Evolutionary conservation across 2,797 vertebrate species (phyloP).

Genomic region (Luscinia luscinia): DNA sequence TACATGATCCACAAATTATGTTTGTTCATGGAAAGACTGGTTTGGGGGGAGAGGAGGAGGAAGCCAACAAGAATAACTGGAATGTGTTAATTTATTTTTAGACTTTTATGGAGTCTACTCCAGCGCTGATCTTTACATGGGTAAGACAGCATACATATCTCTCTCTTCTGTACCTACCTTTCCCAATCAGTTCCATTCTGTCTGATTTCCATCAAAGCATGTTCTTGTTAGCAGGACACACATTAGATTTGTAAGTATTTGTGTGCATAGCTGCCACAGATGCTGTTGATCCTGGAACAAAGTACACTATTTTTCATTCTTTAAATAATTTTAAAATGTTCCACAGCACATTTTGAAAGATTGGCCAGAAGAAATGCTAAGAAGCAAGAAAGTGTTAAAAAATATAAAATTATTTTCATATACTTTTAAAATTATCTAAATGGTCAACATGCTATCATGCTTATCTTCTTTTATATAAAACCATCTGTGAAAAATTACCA

Average conservation of each 20-base stretch:
- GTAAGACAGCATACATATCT: neutral
- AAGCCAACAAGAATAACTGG: conserved; percentile 19
- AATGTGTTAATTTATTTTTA: conserved; percentile 34
- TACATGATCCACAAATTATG: rapidly evolving
- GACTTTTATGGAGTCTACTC: conserved; percentile 22
- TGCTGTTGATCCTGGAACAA: neutral
- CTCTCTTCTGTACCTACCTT: neutral
- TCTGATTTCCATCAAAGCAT: neutral
- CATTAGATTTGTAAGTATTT: neutral
- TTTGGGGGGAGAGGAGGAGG: neutral
- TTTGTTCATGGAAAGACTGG: neutral
- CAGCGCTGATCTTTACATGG: conserved; percentile 11
- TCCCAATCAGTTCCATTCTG: neutral
- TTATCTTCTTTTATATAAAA: neutral
- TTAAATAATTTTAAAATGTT: neutral
- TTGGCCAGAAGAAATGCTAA: neutral
- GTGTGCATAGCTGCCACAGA: neutral
- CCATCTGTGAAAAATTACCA: neutral
- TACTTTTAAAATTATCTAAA: neutral
- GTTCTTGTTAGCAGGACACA: neutral
- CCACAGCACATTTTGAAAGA: neutral
- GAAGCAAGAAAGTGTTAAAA: neutral
- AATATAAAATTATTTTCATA: neutral
- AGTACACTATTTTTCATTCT: neutral
- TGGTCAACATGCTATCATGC: neutral